phyloP scores from a whole-genome alignment of 2,888 invertebrate species.

The Prosopocoilus inquinatus region DNA sequence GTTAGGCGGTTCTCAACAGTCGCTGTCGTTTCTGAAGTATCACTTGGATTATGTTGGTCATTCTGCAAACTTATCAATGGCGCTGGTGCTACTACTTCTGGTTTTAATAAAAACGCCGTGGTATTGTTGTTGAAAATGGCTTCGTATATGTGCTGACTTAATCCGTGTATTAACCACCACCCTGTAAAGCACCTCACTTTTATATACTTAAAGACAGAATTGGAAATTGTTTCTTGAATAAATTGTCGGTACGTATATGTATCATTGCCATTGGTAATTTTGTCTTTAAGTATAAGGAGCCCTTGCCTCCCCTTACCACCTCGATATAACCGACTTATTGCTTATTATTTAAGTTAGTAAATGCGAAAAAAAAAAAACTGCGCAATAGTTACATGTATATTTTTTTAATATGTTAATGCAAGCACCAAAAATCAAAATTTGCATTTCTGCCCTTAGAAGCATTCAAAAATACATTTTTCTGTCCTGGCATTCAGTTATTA shows the following conservation, averaged over 20 bases:
- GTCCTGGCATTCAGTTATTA: no score
- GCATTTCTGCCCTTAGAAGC: no score
- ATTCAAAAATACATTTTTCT: no score
- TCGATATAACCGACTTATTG: not conserved
- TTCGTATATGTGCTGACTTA: conserved; percentile 28
- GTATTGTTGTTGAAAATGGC: conserved; percentile 2
- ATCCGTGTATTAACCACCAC: conserved; percentile 41
- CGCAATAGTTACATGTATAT: no score
- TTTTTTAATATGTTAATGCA: no score
- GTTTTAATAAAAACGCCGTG: not conserved
- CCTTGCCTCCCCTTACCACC: conserved; percentile 43
- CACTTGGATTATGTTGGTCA: not conserved
- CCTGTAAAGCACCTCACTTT: conserved; percentile 42
- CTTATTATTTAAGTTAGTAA: no score
- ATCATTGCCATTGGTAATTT: conserved; percentile 20
- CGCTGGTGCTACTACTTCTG: no score
- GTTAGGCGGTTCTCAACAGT: conserved; percentile 27
- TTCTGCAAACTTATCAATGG: no score
- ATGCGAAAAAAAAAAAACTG: no score
- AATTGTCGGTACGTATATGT: not conserved
- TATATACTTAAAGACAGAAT: conserved; percentile 33
- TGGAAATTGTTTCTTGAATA: conserved; percentile 9
- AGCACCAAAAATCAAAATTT: no score
- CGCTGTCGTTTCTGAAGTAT: conserved; percentile 28
- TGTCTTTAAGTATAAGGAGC: conserved; percentile 29